Evolutionary conservation across 2,113 vertebrate species (phyloP).

Genomic region (mouse (Mus musculus)): GRCm39 chr8:42144501-42145000

Average conservation of each 20-base stretch:
- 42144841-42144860: constrained; percentile 57
- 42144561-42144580: not conserved
- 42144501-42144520: constrained; percentile 11
- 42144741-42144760: constrained; percentile 23
- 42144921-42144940: constrained; percentile 40
- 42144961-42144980: not conserved
- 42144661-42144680: constrained; percentile 25
- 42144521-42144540: not conserved
- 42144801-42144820: constrained; percentile 55
- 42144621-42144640: constrained; percentile 8
- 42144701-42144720: not conserved
- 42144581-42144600: constrained; percentile 36
- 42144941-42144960: constrained; percentile 29
- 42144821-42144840: constrained; percentile 48
- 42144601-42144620: constrained; percentile 4
- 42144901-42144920: constrained; percentile 43
- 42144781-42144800: constrained; percentile 38
- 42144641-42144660: not conserved
- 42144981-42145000: constrained; percentile 8
- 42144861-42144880: not conserved
- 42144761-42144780: constrained; percentile 43
- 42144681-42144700: not conserved
- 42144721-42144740: constrained; percentile 37
- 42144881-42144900: not conserved
- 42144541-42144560: not conserved